A percentile compares a stretch with the other conserved stretches of the same genome.
These are phyloP conservation scores for Chrysopa pallens DNA, from an alignment of 1,140 invertebrate genomes.

Conservation along the genomic window DNA sequence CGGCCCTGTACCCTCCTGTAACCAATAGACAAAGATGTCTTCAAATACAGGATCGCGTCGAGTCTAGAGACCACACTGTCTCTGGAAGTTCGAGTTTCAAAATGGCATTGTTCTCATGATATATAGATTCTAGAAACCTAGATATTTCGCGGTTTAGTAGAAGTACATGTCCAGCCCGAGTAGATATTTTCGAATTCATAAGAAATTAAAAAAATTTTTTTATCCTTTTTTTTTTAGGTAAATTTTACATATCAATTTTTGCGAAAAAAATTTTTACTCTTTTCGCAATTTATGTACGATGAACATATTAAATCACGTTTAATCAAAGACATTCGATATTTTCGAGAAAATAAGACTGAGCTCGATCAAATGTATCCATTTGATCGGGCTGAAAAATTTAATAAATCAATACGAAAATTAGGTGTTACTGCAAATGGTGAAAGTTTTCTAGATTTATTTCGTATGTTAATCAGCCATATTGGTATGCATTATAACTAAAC, in stretches of 20 bases:
- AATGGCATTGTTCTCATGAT: too few species aligned
- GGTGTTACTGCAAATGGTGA: conserved; percentile 67
- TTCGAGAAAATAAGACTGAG: conserved; percentile 36
- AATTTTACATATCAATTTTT: conserved; percentile 97
- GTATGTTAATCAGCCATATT: conserved; percentile 82
- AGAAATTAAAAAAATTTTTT: too few species aligned
- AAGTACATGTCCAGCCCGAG: too few species aligned
- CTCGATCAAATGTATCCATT: conserved; percentile 53
- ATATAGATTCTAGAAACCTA: too few species aligned
- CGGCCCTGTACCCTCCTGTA: too few species aligned
- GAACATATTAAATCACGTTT: conserved; percentile 95
- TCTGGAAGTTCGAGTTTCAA: too few species aligned
- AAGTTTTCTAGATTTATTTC: conserved; percentile 85
- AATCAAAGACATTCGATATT: conserved; percentile 70
- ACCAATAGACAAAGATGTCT: too few species aligned
- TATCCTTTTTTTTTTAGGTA: conserved; percentile 31
- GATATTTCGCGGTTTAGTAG: too few species aligned
- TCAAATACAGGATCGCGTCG: too few species aligned
- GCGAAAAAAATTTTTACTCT: conserved; percentile 80
- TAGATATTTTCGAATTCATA: too few species aligned
- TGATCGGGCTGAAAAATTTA: conserved; percentile 89
- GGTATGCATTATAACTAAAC: conserved; percentile 28
- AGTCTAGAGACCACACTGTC: too few species aligned
- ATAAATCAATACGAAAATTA: conserved; percentile 77
- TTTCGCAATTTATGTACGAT: conserved; percentile 96